Conservation (phyloP, 2,888 invertebrate genomes). For the Orthosia cruda region DNA sequence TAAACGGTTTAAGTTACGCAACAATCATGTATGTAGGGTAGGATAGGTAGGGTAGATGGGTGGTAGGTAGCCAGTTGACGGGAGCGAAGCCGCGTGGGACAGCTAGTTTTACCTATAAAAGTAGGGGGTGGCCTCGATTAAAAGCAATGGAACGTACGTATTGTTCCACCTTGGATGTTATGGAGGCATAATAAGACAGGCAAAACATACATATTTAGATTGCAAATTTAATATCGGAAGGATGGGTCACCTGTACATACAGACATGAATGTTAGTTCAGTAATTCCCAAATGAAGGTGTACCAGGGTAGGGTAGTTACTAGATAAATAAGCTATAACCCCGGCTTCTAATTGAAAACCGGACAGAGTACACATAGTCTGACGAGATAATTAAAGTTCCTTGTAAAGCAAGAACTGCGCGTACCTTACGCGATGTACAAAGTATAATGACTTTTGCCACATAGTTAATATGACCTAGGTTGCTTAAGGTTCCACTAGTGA, state of each 20-base stretch:
- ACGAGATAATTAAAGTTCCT: slow-evolving; percentile 5
- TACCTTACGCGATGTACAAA: neutral
- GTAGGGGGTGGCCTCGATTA: slow-evolving; percentile 50
- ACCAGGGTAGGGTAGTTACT: neutral
- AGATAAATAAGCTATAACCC: neutral
- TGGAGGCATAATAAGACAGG: slow-evolving; percentile 1
- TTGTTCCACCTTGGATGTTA: slow-evolving; percentile 21
- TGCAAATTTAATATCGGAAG: slow-evolving; percentile 4
- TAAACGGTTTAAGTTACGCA: too few species aligned
- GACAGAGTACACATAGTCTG: neutral
- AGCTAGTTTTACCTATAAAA: slow-evolving; percentile 39
- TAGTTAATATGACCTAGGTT: neutral
- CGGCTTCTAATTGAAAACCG: neutral
- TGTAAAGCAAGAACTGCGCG: neutral
- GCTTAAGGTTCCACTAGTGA: too few species aligned
- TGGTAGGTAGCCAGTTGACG: too few species aligned
- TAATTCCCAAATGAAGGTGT: neutral
- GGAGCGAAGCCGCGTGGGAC: too few species aligned
- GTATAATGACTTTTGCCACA: neutral
- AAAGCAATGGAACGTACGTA: slow-evolving; percentile 24
- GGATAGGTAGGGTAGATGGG: too few species aligned
- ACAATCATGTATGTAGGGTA: too few species aligned
- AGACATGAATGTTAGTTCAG: neutral
- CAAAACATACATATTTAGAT: slow-evolving; percentile 31
- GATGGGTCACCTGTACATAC: neutral